Percentiles rank a stretch among this genome's conserved stretches.
Evolutionary conservation across 2,888 invertebrate species (phyloP).

Genomic region (Plebejus argus): DNA sequence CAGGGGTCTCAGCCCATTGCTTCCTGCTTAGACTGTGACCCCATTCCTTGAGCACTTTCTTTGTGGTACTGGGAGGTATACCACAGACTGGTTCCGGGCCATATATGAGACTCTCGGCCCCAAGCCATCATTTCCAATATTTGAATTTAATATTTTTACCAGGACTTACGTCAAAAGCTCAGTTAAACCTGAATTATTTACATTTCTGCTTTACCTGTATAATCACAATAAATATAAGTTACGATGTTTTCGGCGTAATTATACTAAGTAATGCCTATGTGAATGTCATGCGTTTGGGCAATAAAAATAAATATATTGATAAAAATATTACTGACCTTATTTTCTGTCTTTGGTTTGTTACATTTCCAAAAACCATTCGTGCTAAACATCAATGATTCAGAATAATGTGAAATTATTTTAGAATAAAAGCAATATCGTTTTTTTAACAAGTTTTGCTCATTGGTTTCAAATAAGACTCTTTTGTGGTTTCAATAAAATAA

Average conservation of each 20-base stretch:
- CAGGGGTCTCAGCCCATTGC: too few relatives aligned
- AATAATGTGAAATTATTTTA: neutral
- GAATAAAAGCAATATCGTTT: neutral
- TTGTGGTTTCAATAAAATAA: too few relatives aligned
- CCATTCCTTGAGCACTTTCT: too few relatives aligned
- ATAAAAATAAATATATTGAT: constrained; percentile 27
- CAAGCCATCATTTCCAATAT: too few relatives aligned
- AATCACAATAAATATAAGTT: neutral
- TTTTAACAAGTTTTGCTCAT: neutral
- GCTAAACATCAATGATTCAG: constrained; percentile 22
- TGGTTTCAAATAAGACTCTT: too few relatives aligned
- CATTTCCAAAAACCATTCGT: constrained; percentile 19
- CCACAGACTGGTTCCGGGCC: too few relatives aligned
- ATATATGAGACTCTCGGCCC: too few relatives aligned
- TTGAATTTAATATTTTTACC: too few relatives aligned
- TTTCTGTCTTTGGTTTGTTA: constrained; percentile 24
- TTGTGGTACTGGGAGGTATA: too few relatives aligned
- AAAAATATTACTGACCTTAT: constrained; percentile 29
- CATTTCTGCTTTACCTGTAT: neutral
- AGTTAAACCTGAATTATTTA: neutral
- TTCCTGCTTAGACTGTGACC: too few relatives aligned
- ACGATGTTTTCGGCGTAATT: constrained; percentile 15
- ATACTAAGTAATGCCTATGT: constrained; percentile 15
- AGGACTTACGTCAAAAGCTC: neutral
- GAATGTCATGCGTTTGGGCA: constrained; percentile 19